Evolutionary conservation across 1,140 invertebrate genomes (phyloP), one percentile per base, ranked within the genome.

Genomic region (Fragariocoptes setiger): DNA sequence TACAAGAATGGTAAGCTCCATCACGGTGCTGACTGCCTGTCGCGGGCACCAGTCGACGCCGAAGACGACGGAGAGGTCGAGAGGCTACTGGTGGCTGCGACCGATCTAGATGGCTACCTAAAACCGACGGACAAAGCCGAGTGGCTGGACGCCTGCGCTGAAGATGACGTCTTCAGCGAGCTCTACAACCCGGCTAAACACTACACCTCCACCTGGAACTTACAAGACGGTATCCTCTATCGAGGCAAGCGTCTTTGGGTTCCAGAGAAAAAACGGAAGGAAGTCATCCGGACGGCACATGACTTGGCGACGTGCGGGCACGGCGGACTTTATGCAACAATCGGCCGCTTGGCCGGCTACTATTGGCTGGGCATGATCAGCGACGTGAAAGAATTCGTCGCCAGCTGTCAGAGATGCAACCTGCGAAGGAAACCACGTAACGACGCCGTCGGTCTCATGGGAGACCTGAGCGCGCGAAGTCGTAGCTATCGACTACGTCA

Each of bases 1-100:
- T 47, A 47, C 31, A 42, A 35, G n/a, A 18, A 15, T 15, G 44
- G 46, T 1, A 20, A 12, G 19, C 2, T n/a, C 25, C 44, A 47
- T 37, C 2, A 39, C 15, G 42, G 46, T 1, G 46, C 15, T 16
- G 44, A 47, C 35, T 35, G 15, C 19, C 19, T 46, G 2, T 40
- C 37, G 12, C 22, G 43, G n/a, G 25, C 25, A 8, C 25, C 25
- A 31, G 25, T 31, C 8, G 25, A 31, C n/a, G n/a, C 8, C n/a
- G 25, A 8, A 31, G n/a, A 8, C n/a, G 25, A 31, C 25, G 25
- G n/a, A n/a, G 8, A 31, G 8, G 25, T 31, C 8, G 25, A 31
- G 25, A 31, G n/a, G 25, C 8, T 8, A n/a, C 8, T 31, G 8
- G 8, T 31, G 8, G 8, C 8, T n/a, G n/a, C n/a, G 8, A 31